Conservation (phyloP, 2,888 invertebrate genomes). For the Peribatodes rhomboidaria region DNA sequence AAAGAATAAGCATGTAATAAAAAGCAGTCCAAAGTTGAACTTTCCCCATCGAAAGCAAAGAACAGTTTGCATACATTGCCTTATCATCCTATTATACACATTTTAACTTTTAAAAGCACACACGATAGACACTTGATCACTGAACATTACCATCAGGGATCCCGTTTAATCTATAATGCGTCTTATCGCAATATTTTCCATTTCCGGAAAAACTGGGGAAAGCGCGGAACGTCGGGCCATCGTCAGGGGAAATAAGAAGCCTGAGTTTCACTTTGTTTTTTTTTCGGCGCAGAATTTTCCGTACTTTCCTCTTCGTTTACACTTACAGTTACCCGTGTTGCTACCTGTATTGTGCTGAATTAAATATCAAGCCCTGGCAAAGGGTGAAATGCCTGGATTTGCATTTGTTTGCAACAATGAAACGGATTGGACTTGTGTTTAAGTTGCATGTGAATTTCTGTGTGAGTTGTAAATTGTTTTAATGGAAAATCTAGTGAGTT, state of each 20-base stretch:
- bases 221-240: conserved; percentile 69
- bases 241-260: conserved; percentile 86
- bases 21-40: conserved; percentile 11
- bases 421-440: conserved; percentile 67
- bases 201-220: conserved; percentile 78
- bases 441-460: conserved; percentile 58
- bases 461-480: conserved; percentile 35
- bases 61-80: conserved; percentile 66
- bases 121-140: conserved; percentile 74
- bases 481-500: conserved; percentile 10
- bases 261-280: conserved; percentile 84
- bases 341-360: conserved; percentile 80
- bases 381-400: conserved; percentile 84
- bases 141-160: conserved; percentile 75
- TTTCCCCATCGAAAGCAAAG: conserved; percentile 46
- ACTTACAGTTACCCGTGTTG: conserved; percentile 83
- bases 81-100: conserved; percentile 60
- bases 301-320: conserved; percentile 83
- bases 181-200: conserved; percentile 87
- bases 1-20: no score
- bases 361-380: conserved; percentile 79
- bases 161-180: conserved; percentile 86
- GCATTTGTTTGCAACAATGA: conserved; percentile 81
- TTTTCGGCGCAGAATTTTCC: conserved; percentile 77
- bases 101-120: conserved; percentile 72